These are phyloP conservation scores for Patella depressa DNA, from an alignment of 2,888 invertebrate species.

Conservation along the genomic window DNA sequence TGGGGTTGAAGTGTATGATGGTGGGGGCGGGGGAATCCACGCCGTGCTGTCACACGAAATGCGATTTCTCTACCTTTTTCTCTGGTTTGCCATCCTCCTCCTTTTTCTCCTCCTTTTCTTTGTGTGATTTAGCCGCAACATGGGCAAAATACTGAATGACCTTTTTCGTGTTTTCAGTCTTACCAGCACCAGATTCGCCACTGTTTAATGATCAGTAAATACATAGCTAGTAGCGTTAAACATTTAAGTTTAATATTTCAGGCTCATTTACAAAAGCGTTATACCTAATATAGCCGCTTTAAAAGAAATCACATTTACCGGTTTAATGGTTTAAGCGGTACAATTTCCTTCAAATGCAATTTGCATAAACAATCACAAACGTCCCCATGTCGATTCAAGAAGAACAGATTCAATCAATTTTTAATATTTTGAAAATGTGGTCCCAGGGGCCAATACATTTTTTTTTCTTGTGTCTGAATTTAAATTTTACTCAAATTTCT, in stretches of 20 bases:
- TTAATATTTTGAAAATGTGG: no score
- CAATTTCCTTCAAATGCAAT: no score
- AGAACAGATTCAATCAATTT: no score
- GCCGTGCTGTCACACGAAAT: constrained; percentile 7
- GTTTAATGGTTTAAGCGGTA: no score
- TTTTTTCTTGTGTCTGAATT: no score
- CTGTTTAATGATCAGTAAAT: constrained; percentile 70
- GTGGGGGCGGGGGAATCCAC: not conserved
- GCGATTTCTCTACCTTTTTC: constrained; percentile 31
- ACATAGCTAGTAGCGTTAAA: not conserved
- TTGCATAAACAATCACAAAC: no score
- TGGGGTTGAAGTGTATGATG: not conserved
- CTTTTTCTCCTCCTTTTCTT: constrained; percentile 49
- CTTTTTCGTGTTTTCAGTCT: constrained; percentile 99
- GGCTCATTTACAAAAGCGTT: not conserved
- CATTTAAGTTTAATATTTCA: not conserved
- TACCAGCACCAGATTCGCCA: constrained; percentile 99
- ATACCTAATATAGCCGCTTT: not conserved
- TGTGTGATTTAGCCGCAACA: constrained; percentile 81
- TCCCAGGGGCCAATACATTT: no score
- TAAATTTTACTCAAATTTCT: no score
- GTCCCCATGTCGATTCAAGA: no score
- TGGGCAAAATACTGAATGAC: constrained; percentile 97
- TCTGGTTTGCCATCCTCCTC: constrained; percentile 48
- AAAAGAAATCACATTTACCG: no score